phyloP scores from a whole-genome alignment of 2,888 invertebrate species.

The Papilio demoleus region DNA sequence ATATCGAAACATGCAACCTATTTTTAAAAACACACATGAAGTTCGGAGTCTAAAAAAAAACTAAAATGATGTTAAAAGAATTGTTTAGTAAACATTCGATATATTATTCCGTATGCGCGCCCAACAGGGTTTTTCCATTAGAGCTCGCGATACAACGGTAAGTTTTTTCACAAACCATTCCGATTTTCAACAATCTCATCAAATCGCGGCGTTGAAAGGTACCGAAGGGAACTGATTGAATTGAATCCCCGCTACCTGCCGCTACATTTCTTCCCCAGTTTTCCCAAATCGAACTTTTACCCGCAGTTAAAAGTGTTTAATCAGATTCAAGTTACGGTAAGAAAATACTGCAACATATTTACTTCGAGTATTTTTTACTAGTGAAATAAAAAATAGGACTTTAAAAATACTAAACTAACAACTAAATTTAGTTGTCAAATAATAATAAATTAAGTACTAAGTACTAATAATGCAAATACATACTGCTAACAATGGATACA shows the following conservation, averaged over 20 bases:
- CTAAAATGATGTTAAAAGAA: slow-evolving; percentile 36
- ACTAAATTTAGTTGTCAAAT: no score
- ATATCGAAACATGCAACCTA: background rate
- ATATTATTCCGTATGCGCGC: slow-evolving; percentile 46
- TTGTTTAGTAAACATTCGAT: slow-evolving; percentile 41
- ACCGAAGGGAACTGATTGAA: slow-evolving; percentile 80
- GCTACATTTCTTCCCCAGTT: slow-evolving; percentile 78
- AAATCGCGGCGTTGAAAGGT: slow-evolving; percentile 72
- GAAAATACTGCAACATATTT: slow-evolving; percentile 57
- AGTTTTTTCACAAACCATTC: slow-evolving; percentile 71
- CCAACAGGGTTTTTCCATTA: slow-evolving; percentile 71
- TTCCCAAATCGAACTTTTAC: slow-evolving; percentile 79
- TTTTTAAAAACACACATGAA: slow-evolving; percentile 40
- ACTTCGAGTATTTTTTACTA: background rate
- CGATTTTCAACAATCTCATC: slow-evolving; percentile 81
- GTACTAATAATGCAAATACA: background rate
- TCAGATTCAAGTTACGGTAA: slow-evolving; percentile 75
- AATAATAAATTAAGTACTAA: no score
- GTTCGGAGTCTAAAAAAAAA: slow-evolving; percentile 44
- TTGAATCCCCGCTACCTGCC: slow-evolving; percentile 75
- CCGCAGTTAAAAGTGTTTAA: slow-evolving; percentile 81
- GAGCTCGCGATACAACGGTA: slow-evolving; percentile 55
- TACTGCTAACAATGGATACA: background rate
- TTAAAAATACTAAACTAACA: no score
- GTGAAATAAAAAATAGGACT: no score